Base-by-base conservation (phyloP, 2,888 invertebrate species). In the Bugulina stolonifera region DNA sequence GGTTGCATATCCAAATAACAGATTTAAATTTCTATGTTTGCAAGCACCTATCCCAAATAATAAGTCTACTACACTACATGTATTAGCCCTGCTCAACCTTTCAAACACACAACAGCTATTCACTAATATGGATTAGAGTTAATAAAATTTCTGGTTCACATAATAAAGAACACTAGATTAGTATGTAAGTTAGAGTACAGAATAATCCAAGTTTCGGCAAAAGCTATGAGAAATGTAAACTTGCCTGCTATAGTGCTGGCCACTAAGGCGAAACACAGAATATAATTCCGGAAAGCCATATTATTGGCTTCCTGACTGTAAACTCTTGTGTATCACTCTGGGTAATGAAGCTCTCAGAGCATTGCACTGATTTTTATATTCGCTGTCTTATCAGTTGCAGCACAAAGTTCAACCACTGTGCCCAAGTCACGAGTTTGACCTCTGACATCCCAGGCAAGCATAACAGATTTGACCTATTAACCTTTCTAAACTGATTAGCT, bases 221-320 rank as follows among this genome's bases (percentile, higher is more conserved):
- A n/a, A n/a, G n/a, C n/a, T n/a, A n/a, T n/a, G n/a, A n/a, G n/a
- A n/a, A 43, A 43, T 18, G 18, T 43, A 18, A 43, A 43, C 43
- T 72, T 73, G 75, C 75, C 76, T 72, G 76, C 73, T 29, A 58
- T 35, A 25, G 74, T 73, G 18, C 72, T 58, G n/a, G 73, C 75
- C 73, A 74, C 72, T 0, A 75, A 64, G 74, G 75, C 73, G 35
- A 73, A 69, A 71, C 75, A 72, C 72, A 76, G 73, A 29, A 64
- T 64, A 32, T 64, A 64, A 34, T 64, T 64, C 27, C 64, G 27
- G 34, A 64, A 64, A 64, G 64, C 64, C 64, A 64, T 64, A 27
- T 18, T 43, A 43, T 10, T 43, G 43, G 43, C 43, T 10, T 10
- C 43, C 43, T 43, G 43, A 43, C 43, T 43, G 43, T 43, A 43